Evolutionary conservation across 2,113 vertebrate species (phyloP).

Genomic region (Epinephelus moara): DNA sequence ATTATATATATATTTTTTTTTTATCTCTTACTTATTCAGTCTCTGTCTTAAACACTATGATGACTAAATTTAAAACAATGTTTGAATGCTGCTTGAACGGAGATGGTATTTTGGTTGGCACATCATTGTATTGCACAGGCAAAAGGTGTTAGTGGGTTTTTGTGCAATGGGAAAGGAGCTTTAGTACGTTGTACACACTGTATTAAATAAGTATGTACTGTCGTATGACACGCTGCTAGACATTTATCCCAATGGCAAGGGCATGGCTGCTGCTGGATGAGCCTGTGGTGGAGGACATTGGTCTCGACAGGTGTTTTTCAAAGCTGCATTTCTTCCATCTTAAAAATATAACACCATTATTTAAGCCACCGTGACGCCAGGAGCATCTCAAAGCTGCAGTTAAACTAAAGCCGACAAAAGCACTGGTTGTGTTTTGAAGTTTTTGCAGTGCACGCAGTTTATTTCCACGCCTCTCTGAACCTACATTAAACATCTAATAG

Average conservation of each 20-base stretch:
- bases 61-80: no score
- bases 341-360: background rate
- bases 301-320: background rate
- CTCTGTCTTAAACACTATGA: no score
- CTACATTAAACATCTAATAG: background rate
- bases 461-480: slow-evolving; percentile 31
- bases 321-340: background rate
- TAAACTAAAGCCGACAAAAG: slow-evolving; percentile 13
- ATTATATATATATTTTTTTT: no score
- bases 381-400: background rate
- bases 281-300: background rate
- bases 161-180: background rate
- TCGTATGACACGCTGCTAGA: background rate
- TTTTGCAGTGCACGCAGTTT: background rate
- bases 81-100: no score
- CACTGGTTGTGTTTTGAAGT: background rate
- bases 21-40: no score
- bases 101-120: no score
- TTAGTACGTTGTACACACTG: background rate
- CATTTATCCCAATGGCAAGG: background rate
- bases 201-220: background rate
- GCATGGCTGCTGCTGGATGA: background rate
- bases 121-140: no score
- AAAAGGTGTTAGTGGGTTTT: no score
- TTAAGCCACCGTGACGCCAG: background rate